Evolutionary conservation across 2,888 invertebrate species (phyloP), one percentile per base, ranked within the genome.

Genomic region (Aphodius sticticus): DNA sequence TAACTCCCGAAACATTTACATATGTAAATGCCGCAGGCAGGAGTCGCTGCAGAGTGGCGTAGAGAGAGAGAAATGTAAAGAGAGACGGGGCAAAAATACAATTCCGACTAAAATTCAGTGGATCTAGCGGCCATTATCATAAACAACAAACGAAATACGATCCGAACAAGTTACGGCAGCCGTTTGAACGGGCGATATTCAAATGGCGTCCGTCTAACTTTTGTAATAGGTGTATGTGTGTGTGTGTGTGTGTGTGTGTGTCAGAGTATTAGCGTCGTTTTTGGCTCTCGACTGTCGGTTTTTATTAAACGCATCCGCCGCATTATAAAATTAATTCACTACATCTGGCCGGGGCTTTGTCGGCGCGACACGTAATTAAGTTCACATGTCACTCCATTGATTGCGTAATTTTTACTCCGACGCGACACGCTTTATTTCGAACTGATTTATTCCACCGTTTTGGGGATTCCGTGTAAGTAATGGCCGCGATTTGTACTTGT

Each of bases 361-460:
- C 74, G 74, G 74, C 74, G 35, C 35, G 36, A 35, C 12, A 6
- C 15, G n/a, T 74, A 74, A 74, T 74, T 74, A 74, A 74, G 74
- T 74, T 74, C 74, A 74, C 74, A 74, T 74, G 74, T 74, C 74
- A 74, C 74, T 74, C 37, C 37, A 74, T 74, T 74, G 74, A 74
- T 74, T 74, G 74, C 74, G 74, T 74, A 74, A 74, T 74, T 26
- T 74, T 74, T 74, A 35, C 35, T 74, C 53, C 53, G 53, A 53
- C 53, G 53, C 53, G 53, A 53, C 53, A 53, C 53, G 53, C 53
- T 53, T 53, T 53, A 53, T 53, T 53, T 12, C 53, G 53, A 53
- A 53, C 53, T 53, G 53, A 53, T 53, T 53, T 53, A 53, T 53
- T 12, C 12, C 53, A 53, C 53, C 53, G 53, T 53, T 53, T 53